Percentiles rank a stretch among this genome's conserved stretches.
phyloP scores from a whole-genome alignment of 2,797 vertebrate genomes.

The Sphaeramia orbicularis region DNA sequence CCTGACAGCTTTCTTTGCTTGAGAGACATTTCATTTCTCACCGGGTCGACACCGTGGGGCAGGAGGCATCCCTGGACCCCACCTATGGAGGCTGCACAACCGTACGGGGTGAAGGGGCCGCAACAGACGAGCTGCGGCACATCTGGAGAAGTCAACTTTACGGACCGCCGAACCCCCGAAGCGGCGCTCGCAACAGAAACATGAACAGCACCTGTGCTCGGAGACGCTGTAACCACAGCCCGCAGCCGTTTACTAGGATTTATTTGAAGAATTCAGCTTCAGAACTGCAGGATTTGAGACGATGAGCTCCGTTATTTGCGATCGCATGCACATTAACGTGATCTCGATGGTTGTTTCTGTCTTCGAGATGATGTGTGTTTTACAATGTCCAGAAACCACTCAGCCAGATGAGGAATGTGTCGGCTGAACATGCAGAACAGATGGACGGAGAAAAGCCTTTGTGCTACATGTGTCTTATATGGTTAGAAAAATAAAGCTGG shows the following conservation, averaged over 20 bases:
- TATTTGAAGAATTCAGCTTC: slow-evolving; percentile 7
- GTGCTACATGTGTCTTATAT: slow-evolving; percentile 56
- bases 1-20: slow-evolving; percentile 27
- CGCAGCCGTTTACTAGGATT: slow-evolving; percentile 19
- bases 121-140: slow-evolving; percentile 31
- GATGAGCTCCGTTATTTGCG: slow-evolving; percentile 21
- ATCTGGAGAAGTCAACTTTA: slow-evolving; percentile 66
- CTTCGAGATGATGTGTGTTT: slow-evolving; percentile 18
- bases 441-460: slow-evolving; percentile 33
- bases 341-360: slow-evolving; percentile 25
- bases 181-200: slow-evolving; percentile 39
- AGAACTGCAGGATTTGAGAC: slow-evolving; percentile 23
- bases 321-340: slow-evolving; percentile 43
- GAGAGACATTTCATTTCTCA: slow-evolving; percentile 49
- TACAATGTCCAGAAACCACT: slow-evolving; percentile 26
- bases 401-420: slow-evolving; percentile 58
- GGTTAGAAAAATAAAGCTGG: slow-evolving; percentile 52
- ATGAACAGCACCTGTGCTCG: slow-evolving; percentile 63
- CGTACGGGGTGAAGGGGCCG: slow-evolving; percentile 50
- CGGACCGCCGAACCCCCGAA: slow-evolving; percentile 37
- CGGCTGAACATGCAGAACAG: slow-evolving; percentile 54
- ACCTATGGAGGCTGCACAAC: slow-evolving; percentile 23
- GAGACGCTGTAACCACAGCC: no score
- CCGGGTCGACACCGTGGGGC: slow-evolving; percentile 34
- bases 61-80: slow-evolving; percentile 27